A percentile compares a stretch with the other conserved stretches of the same genome.
Conservation (phyloP, 2,113 vertebrate genomes). For the Esox niger region DNA sequence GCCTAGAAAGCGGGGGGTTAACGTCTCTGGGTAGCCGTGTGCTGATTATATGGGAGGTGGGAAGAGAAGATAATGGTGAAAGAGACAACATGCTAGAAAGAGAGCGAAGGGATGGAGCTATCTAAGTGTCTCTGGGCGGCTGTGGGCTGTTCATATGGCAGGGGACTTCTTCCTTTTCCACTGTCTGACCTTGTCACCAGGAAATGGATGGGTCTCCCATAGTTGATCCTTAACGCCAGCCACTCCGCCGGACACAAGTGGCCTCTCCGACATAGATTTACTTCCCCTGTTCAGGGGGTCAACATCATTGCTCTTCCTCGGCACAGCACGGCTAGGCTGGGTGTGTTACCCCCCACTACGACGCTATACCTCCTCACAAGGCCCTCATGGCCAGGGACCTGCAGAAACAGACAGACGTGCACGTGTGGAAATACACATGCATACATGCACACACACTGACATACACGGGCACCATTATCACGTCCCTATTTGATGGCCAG, state of each 20-base stretch:
- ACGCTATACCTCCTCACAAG: neutral
- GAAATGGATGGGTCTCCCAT: constrained; percentile 80
- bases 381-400: neutral
- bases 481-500: neutral
- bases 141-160: constrained; percentile 65
- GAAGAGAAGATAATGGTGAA: constrained; percentile 1
- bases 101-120: constrained; percentile 8
- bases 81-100: constrained; percentile 11
- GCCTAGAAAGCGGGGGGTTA: no score
- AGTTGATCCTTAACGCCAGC: constrained; percentile 76
- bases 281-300: constrained; percentile 76
- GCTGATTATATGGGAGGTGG: neutral
- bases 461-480: neutral
- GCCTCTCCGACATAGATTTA: constrained; percentile 77
- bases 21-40: neutral
- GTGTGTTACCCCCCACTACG: constrained; percentile 31
- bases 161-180: constrained; percentile 70
- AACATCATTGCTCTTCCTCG: constrained; percentile 79
- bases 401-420: no score
- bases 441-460: neutral
- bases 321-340: constrained; percentile 37
- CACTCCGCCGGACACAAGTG: constrained; percentile 56
- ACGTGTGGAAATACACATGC: no score
- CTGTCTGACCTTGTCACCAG: constrained; percentile 78
- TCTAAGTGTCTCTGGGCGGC: neutral